Evolutionary conservation across 92 coral and sea anemone genomes (phyloP).

Genomic region (Meandrina meandrites): DNA sequence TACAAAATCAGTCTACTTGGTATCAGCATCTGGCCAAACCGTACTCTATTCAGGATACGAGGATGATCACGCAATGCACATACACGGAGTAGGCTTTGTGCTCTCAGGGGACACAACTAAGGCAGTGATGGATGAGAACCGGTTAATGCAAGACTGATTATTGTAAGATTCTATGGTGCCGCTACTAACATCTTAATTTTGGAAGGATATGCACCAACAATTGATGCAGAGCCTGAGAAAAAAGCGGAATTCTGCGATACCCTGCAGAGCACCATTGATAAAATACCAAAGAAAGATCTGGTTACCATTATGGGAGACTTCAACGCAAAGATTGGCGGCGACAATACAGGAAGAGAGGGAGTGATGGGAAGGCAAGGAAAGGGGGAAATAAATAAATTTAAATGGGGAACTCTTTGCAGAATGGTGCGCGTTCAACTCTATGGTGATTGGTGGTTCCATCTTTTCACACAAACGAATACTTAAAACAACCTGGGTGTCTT

Average conservation of each 20-base stretch:
- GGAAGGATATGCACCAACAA: background rate
- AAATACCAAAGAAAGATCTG: background rate
- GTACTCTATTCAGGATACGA: background rate
- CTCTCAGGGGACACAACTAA: background rate
- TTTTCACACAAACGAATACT: background rate
- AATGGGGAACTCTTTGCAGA: constrained; percentile 18
- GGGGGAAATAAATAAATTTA: background rate
- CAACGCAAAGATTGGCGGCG: background rate
- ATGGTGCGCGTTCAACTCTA: background rate
- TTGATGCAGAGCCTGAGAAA: background rate
- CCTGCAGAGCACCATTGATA: constrained; percentile 1
- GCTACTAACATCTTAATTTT: background rate
- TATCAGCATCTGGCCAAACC: background rate
- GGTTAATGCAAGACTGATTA: background rate
- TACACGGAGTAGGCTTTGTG: background rate
- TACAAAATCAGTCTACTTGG: background rate
- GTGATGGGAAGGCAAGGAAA: constrained; percentile 12
- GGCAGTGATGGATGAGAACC: background rate
- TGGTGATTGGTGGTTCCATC: background rate
- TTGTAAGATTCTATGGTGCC: too few relatives aligned
- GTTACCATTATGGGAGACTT: background rate
- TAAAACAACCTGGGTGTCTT: constrained; percentile 1
- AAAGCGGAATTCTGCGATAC: background rate
- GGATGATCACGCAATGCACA: background rate
- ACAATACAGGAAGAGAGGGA: background rate